phyloP scores from a whole-genome alignment of 2,113 vertebrate species.

The Campylorhamphus procurvoides region DNA sequence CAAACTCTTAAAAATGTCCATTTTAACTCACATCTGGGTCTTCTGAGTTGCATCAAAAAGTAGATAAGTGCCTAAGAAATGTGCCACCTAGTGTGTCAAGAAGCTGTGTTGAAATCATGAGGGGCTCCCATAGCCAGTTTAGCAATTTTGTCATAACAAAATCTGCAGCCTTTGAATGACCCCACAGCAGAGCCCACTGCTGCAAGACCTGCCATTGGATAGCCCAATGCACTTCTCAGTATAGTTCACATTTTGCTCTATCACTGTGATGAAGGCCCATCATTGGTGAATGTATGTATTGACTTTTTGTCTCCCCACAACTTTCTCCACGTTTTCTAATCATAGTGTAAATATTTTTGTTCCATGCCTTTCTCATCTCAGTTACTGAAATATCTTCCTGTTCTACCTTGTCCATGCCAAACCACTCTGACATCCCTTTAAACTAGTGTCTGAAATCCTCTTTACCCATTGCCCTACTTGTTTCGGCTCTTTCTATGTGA shows the following conservation, averaged over 20 bases:
- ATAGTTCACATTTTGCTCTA: background rate
- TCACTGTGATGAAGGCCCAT: background rate
- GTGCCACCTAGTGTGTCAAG: background rate
- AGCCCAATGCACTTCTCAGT: background rate
- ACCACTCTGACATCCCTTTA: background rate
- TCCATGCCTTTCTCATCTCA: background rate
- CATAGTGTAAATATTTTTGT: background rate
- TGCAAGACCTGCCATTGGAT: background rate
- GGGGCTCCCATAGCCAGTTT: background rate
- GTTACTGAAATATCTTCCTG: background rate
- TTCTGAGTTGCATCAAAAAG: background rate
- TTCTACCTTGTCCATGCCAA: background rate
- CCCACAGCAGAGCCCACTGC: background rate
- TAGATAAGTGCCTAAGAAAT: background rate
- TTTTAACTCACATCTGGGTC: background rate
- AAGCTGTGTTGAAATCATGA: background rate
- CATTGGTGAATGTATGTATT: accelerated
- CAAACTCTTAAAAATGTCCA: background rate
- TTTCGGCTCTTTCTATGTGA: background rate
- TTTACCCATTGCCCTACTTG: background rate
- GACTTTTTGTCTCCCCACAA: background rate
- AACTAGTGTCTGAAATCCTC: background rate
- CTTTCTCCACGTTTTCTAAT: background rate
- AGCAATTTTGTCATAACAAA: background rate
- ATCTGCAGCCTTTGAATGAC: background rate